phyloP scores from a whole-genome alignment of 2,888 invertebrate genomes.

The Drosophila histrio region DNA sequence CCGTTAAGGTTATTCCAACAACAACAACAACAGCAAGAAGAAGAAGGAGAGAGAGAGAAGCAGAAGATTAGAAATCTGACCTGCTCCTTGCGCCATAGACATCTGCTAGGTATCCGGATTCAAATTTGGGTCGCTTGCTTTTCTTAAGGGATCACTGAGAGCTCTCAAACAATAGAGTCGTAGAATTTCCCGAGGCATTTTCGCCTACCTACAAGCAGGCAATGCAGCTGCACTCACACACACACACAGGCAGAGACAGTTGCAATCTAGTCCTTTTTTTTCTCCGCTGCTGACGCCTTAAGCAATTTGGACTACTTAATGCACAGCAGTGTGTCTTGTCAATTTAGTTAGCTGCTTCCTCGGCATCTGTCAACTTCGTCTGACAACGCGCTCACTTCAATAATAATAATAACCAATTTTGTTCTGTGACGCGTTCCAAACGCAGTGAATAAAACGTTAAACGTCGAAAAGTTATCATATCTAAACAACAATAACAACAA shows the following conservation, averaged over 20 bases:
- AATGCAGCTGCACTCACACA: conserved; percentile 26
- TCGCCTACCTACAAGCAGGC: conserved; percentile 44
- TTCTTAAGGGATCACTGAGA: conserved; percentile 56
- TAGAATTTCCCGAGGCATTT: conserved; percentile 43
- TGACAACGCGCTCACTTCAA: conserved; percentile 8
- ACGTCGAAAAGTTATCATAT: too few relatives aligned
- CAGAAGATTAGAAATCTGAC: conserved; percentile 56
- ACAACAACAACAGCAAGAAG: background rate
- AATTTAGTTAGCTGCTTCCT: conserved; percentile 66
- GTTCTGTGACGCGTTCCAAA: conserved; percentile 61
- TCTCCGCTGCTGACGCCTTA: conserved; percentile 2
- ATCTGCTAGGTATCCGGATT: conserved; percentile 47
- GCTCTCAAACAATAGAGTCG: conserved; percentile 37
- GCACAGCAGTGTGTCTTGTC: conserved; percentile 36
- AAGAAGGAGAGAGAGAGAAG: background rate
- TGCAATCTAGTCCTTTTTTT: conserved; percentile 39
- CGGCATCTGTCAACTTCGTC: conserved; percentile 65
- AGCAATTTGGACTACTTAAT: conserved; percentile 70
- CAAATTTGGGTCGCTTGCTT: conserved; percentile 50
- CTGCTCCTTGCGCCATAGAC: conserved; percentile 55
- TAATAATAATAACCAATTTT: background rate
- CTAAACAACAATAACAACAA: too few relatives aligned
- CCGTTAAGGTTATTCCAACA: conserved; percentile 14
- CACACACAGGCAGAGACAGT: conserved; percentile 3
- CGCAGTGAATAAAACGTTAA: conserved; percentile 33